These are phyloP conservation scores for Drosophila repletoides DNA, from an alignment of 1,140 invertebrate genomes.

Conservation along the genomic window DNA sequence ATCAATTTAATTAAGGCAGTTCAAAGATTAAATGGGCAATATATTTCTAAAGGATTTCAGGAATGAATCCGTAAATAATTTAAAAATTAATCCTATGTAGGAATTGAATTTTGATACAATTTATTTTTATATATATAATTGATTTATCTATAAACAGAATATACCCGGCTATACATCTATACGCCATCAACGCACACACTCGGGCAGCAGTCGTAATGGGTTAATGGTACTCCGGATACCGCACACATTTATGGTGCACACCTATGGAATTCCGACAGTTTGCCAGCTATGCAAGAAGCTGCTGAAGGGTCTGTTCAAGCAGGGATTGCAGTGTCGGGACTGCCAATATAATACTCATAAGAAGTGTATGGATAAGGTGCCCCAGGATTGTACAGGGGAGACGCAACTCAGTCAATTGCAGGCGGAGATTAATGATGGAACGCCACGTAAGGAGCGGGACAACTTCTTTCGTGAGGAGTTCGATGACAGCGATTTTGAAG, in stretches of 20 bases:
- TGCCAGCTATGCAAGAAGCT: slow-evolving; percentile 98
- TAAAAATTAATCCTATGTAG: not conserved
- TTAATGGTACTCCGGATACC: slow-evolving; percentile 88
- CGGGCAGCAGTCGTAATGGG: slow-evolving; percentile 86
- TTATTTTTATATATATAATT: not conserved
- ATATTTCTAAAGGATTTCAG: too few relatives aligned
- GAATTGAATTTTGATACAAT: slow-evolving; percentile 8
- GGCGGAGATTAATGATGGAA: slow-evolving; percentile 84
- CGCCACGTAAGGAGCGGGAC: slow-evolving; percentile 86
- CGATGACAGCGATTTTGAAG: slow-evolving; percentile 86
- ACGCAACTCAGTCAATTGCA: slow-evolving; percentile 73
- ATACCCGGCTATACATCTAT: slow-evolving; percentile 35
- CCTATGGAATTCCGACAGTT: slow-evolving; percentile 96
- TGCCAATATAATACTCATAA: slow-evolving; percentile 99
- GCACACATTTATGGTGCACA: slow-evolving; percentile 95
- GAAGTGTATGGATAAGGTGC: slow-evolving; percentile 96
- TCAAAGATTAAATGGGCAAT: too few relatives aligned
- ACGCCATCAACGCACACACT: slow-evolving; percentile 86
- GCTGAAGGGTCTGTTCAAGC: slow-evolving; percentile 96
- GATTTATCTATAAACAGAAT: slow-evolving; percentile 30
- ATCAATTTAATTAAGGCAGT: too few relatives aligned
- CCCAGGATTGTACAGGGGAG: slow-evolving; percentile 98
- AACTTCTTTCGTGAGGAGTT: slow-evolving; percentile 86
- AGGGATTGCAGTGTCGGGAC: slow-evolving; percentile 98
- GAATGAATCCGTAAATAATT: too few relatives aligned